These are phyloP conservation scores for Caenorhabditis sp. DNA, from an alignment of 2,888 invertebrate species.

Conservation along the genomic window DNA sequence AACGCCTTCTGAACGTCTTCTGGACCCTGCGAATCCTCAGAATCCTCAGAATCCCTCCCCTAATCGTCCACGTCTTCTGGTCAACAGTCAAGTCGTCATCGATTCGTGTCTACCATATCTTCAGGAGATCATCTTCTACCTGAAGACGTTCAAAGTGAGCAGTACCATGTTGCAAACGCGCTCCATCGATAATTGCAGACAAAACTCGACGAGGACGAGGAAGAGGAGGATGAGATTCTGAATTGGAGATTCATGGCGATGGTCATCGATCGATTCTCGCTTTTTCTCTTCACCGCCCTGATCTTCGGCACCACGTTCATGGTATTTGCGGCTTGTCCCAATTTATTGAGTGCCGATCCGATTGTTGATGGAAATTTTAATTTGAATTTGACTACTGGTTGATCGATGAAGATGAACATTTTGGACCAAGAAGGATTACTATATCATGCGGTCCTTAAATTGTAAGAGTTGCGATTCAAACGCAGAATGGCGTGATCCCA, in stretches of 20 bases:
- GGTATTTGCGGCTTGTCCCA: conserved; percentile 34
- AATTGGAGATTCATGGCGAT: conserved; percentile 82
- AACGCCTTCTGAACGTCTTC: background rate
- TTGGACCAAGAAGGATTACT: no score
- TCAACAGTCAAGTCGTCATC: conserved; percentile 52
- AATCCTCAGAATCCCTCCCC: background rate
- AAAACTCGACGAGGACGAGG: conserved; percentile 79
- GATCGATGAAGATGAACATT: background rate
- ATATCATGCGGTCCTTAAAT: no score
- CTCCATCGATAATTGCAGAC: conserved; percentile 39
- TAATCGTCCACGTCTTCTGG: conserved; percentile 50
- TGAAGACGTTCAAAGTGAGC: conserved; percentile 42
- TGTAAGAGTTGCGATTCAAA: no score
- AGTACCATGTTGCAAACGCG: background rate
- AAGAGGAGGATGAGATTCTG: conserved; percentile 78
- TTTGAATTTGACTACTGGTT: background rate
- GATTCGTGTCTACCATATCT: conserved; percentile 44
- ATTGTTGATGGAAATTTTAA: conserved; percentile 32
- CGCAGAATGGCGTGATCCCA: no score
- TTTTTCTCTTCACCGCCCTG: conserved; percentile 74
- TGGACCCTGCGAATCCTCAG: background rate
- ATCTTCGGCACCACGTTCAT: conserved; percentile 60
- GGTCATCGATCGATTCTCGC: conserved; percentile 81
- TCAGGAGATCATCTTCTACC: conserved; percentile 50
- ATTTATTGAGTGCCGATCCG: conserved; percentile 38